phyloP scores from a whole-genome alignment of 2,113 vertebrate genomes.

The Campylomormyrus numenius region DNA sequence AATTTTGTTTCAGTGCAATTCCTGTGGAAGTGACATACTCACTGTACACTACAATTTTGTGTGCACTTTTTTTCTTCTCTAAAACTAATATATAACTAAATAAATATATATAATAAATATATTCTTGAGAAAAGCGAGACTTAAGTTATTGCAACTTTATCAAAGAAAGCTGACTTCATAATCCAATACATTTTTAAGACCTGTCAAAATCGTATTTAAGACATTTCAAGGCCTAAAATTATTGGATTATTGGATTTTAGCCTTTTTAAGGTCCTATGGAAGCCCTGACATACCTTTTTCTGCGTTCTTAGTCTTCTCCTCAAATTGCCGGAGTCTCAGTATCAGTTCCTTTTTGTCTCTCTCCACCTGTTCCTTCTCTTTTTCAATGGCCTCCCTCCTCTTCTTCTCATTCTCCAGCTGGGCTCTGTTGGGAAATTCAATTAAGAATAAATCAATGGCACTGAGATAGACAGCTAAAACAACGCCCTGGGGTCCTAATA shows the following conservation, averaged over 20 bases:
- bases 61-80: neutral
- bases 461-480: neutral
- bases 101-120: too few relatives aligned
- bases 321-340: conserved; percentile 73
- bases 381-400: conserved; percentile 77
- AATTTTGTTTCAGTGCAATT: neutral
- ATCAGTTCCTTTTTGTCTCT: conserved; percentile 83
- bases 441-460: neutral
- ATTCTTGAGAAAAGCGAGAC: too few relatives aligned
- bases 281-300: conserved; percentile 70
- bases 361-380: conserved; percentile 83
- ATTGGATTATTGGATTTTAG: too few relatives aligned
- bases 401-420: conserved; percentile 85
- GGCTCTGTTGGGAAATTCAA: conserved; percentile 59
- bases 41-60: neutral
- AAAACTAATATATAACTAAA: too few relatives aligned
- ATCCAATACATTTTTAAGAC: neutral
- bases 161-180: neutral
- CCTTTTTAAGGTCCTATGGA: neutral
- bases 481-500: neutral
- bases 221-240: neutral
- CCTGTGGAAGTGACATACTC: neutral
- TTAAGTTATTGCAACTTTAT: neutral
- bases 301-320: conserved; percentile 84
- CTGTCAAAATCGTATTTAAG: neutral